phyloP scores from a whole-genome alignment of 2,797 vertebrate genomes.

The Otus scops region DNA sequence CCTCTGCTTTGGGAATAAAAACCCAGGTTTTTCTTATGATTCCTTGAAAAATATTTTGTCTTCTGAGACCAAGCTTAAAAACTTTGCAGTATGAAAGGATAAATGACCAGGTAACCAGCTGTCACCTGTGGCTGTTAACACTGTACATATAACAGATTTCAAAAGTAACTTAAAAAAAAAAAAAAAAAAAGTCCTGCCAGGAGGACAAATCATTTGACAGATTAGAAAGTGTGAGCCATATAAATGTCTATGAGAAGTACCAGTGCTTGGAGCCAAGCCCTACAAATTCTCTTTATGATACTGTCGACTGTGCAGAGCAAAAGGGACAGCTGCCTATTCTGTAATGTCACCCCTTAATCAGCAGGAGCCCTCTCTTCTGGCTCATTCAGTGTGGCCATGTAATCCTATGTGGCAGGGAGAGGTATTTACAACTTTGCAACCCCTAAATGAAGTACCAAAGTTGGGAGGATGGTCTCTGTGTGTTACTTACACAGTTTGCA shows the following conservation, averaged over 20 bases:
- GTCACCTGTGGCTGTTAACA: background rate
- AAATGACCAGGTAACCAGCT: background rate
- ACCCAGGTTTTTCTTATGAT: rapidly evolving
- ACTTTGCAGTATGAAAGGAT: background rate
- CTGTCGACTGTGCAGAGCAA: background rate
- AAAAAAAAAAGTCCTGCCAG: background rate
- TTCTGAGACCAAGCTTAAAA: background rate
- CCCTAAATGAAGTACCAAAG: background rate
- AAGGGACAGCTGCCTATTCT: background rate
- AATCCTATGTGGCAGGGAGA: background rate
- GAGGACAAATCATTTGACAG: background rate
- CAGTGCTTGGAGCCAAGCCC: background rate
- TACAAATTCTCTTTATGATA: background rate
- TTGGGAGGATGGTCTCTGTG: background rate
- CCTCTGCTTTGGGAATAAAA: background rate
- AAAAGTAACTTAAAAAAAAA: background rate
- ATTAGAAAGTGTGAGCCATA: background rate
- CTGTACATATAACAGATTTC: background rate
- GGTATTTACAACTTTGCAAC: background rate
- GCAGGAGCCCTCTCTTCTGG: background rate
- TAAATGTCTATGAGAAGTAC: background rate
- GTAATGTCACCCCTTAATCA: background rate
- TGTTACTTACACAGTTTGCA: background rate
- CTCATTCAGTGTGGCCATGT: background rate
- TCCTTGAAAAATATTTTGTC: background rate